phyloP scores from a whole-genome alignment of 2,797 vertebrate genomes.

The Rhincodon typus region DNA sequence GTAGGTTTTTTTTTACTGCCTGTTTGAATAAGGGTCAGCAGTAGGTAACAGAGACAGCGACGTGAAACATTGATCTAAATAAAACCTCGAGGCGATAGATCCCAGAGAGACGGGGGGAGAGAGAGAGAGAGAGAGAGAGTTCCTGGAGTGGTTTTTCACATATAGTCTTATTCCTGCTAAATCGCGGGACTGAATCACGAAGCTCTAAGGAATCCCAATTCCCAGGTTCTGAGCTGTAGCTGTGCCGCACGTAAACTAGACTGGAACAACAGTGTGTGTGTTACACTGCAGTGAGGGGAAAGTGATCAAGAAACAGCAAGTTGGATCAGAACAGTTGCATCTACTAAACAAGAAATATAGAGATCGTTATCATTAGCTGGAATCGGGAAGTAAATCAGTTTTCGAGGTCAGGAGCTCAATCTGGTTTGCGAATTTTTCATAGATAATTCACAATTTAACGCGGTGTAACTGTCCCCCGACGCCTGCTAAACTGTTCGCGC shows the following conservation, averaged over 20 bases:
- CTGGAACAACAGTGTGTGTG: neutral
- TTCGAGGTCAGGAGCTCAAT: neutral
- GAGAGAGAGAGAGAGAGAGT: neutral
- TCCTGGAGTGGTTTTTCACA: neutral
- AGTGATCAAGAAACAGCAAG: neutral
- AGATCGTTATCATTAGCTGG: neutral
- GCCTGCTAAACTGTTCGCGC: neutral
- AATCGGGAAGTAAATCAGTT: neutral
- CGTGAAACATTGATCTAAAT: neutral
- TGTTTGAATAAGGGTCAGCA: neutral
- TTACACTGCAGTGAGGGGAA: neutral
- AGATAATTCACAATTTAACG: neutral
- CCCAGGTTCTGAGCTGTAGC: neutral
- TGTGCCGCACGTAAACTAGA: neutral
- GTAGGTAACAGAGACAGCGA: neutral
- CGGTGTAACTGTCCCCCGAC: neutral
- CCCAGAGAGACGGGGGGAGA: no score
- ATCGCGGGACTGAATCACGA: neutral
- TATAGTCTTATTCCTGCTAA: neutral
- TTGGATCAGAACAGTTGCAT: neutral
- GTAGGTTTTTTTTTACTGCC: neutral
- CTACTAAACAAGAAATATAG: neutral
- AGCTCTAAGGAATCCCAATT: neutral
- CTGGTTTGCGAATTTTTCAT: neutral
- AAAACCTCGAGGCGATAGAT: neutral